phyloP scores from a whole-genome alignment of 1,140 invertebrate species.

The Lepidurus packardi region DNA sequence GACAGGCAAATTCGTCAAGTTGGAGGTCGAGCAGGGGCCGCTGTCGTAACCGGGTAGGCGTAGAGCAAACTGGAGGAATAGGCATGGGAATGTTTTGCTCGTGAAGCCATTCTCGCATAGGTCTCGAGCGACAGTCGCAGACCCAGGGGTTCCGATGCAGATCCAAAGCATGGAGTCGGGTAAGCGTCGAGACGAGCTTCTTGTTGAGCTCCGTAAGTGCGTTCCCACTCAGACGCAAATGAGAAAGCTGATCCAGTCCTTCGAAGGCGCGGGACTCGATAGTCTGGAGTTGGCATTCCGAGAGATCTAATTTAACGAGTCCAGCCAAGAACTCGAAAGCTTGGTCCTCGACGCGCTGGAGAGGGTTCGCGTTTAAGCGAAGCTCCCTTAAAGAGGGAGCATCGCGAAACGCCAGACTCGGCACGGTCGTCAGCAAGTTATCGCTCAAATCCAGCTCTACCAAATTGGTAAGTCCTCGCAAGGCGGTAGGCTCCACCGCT shows the following conservation, averaged over 20 bases:
- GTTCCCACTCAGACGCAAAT: slow-evolving; percentile 75
- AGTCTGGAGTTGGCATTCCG: slow-evolving; percentile 67
- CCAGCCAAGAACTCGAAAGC: slow-evolving; percentile 68
- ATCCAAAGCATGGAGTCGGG: slow-evolving; percentile 70
- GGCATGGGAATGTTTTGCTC: slow-evolving; percentile 74
- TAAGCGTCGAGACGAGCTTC: slow-evolving; percentile 30
- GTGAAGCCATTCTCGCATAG: slow-evolving; percentile 75
- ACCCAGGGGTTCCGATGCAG: slow-evolving; percentile 86
- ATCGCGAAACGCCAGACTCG: slow-evolving; percentile 66
- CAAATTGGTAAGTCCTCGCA: slow-evolving; percentile 75
- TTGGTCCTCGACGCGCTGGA: slow-evolving; percentile 65
- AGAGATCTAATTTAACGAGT: slow-evolving; percentile 76
- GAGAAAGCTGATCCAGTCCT: slow-evolving; percentile 67
- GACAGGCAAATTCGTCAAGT: slow-evolving; percentile 79
- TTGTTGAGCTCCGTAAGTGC: slow-evolving; percentile 58
- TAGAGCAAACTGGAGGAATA: slow-evolving; percentile 65
- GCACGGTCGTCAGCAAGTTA: slow-evolving; percentile 70
- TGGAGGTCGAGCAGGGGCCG: slow-evolving; percentile 62
- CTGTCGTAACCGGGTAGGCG: slow-evolving; percentile 47
- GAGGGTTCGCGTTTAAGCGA: slow-evolving; percentile 69
- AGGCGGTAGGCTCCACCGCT: slow-evolving; percentile 69
- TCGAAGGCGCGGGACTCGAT: slow-evolving; percentile 71
- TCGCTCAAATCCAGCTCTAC: slow-evolving; percentile 79
- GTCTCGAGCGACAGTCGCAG: slow-evolving; percentile 77
- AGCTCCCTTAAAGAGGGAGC: slow-evolving; percentile 71